Evolutionary conservation across 1,140 invertebrate genomes (phyloP).

Genomic region (Solenopsis invicta): DNA sequence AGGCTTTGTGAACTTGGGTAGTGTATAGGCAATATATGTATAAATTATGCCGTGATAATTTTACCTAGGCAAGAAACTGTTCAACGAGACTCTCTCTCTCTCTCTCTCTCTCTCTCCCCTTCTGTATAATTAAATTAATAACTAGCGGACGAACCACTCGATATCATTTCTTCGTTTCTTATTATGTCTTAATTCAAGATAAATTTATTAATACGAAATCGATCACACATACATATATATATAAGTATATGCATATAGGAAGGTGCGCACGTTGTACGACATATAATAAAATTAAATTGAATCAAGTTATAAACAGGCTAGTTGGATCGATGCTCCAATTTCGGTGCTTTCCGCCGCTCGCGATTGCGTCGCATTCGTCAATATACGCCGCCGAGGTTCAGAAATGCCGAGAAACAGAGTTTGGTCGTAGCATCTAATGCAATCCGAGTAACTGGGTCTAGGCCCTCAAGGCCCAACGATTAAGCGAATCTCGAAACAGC

Average conservation of each 20-base stretch:
- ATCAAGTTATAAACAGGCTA: slow-evolving; percentile 22
- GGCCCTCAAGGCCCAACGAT: slow-evolving; percentile 83
- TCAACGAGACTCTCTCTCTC: not conserved
- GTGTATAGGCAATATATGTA: not conserved
- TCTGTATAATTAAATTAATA: not conserved
- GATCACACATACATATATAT: no score
- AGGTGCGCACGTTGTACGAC: not conserved
- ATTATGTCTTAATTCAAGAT: not conserved
- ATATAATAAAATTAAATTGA: slow-evolving; percentile 17
- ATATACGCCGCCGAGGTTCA: not conserved
- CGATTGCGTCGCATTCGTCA: slow-evolving; percentile 16
- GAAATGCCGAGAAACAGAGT: slow-evolving; percentile 47
- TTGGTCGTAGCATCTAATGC: slow-evolving; percentile 64
- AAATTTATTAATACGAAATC: not conserved
- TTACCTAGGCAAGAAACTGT: not conserved
- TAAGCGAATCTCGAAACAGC: slow-evolving; percentile 83
- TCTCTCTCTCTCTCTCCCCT: not conserved
- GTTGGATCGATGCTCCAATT: slow-evolving; percentile 46
- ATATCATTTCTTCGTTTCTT: not conserved
- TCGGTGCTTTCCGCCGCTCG: slow-evolving; percentile 24
- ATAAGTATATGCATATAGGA: no score
- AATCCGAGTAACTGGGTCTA: slow-evolving; percentile 83
- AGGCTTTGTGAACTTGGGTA: not conserved
- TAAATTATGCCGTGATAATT: not conserved
- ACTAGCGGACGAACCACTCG: not conserved